Conservation (phyloP, 2,888 invertebrate genomes). For the Stenolophus ochropezus region DNA sequence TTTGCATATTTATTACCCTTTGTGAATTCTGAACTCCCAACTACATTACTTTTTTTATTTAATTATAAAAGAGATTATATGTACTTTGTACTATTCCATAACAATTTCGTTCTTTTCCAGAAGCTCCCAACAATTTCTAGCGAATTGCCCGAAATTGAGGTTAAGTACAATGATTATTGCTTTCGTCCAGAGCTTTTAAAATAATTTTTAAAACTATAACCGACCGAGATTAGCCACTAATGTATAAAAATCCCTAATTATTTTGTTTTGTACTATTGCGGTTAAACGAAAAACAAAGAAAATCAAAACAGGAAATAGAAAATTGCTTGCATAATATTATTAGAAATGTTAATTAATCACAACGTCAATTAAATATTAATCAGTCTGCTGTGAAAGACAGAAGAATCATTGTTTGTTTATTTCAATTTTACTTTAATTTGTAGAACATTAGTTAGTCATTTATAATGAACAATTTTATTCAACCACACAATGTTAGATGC, state of each 20-base stretch:
- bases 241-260: not conserved
- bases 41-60: not conserved
- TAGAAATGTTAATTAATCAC: constrained; percentile 6
- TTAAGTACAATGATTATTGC: not conserved
- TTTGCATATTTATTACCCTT: too few species aligned
- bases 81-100: not conserved
- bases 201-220: not conserved
- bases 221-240: not conserved
- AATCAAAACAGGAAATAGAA: constrained; percentile 18
- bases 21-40: too few species aligned
- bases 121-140: not conserved
- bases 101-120: not conserved
- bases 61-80: not conserved
- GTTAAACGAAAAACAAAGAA: constrained; percentile 1
- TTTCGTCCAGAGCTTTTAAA: not conserved
- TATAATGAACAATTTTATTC: too few species aligned
- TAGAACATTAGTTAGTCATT: not conserved
- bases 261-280: not conserved
- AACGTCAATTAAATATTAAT: not conserved
- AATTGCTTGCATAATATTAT: constrained; percentile 5
- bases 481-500: too few species aligned
- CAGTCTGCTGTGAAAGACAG: constrained; percentile 4
- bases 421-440: not conserved
- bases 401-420: not conserved
- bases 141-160: not conserved